These are phyloP conservation scores for Bombyx mori DNA, from an alignment of 1,140 invertebrate species.

Conservation along the genomic window ASM3026992v2 NC_085133.1:6730001-6730500, in stretches of 20 bases:
- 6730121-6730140: conserved; percentile 95
- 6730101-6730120: conserved; percentile 91
- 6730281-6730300: conserved; percentile 93
- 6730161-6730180: conserved; percentile 80
- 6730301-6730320: conserved; percentile 91
- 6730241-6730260: conserved; percentile 97
- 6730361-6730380: too few species aligned
- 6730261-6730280: conserved; percentile 91
- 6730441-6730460: too few species aligned
- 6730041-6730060: conserved; percentile 88
- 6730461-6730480: too few species aligned
- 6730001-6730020: too few species aligned
- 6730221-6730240: conserved; percentile 96
- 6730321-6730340: too few species aligned
- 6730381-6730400: too few species aligned
- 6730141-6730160: conserved; percentile 86
- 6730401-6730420: too few species aligned
- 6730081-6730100: conserved; percentile 94
- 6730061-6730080: conserved; percentile 95
- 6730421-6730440: too few species aligned
- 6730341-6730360: too few species aligned
- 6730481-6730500: too few species aligned
- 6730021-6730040: background rate
- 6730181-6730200: conserved; percentile 89
- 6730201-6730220: conserved; percentile 90